Percentiles rank a stretch among this genome's conserved stretches.
Evolutionary conservation across 2,113 vertebrate genomes (phyloP).

Genomic region (Indicator maculatus): DNA sequence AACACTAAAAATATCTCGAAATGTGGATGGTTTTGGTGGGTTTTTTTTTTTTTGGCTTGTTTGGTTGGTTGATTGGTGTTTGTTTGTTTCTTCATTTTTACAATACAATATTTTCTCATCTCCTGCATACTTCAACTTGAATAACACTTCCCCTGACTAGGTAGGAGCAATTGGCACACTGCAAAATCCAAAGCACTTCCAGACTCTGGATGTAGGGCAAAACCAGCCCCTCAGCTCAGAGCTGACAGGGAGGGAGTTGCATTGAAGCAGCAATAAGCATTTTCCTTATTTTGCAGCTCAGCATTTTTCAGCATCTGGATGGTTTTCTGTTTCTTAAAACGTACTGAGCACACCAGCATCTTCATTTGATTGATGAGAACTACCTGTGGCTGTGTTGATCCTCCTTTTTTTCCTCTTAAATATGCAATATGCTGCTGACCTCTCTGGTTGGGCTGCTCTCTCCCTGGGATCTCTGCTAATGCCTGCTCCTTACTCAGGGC

Average conservation of each 20-base stretch:
- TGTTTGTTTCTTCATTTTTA: neutral
- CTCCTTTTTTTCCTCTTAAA: neutral
- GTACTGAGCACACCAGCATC: neutral
- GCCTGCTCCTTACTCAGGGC: neutral
- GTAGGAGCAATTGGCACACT: neutral
- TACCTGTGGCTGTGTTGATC: neutral
- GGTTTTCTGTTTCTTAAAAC: neutral
- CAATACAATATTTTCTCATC: neutral
- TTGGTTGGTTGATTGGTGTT: too few species aligned
- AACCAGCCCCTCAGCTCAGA: neutral
- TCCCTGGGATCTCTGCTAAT: neutral
- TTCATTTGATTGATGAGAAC: neutral
- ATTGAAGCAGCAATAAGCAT: neutral
- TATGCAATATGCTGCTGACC: neutral
- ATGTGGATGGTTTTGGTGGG: rapidly evolving
- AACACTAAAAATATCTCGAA: neutral
- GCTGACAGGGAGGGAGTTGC: neutral
- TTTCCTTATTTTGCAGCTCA: neutral
- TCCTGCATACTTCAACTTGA: neutral
- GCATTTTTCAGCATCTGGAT: neutral
- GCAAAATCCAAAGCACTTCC: neutral
- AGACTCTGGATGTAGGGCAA: neutral
- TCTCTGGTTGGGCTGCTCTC: neutral
- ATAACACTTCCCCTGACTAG: neutral
- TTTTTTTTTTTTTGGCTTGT: too few species aligned